Base-by-base conservation (phyloP, 2,888 invertebrate species). In the Xestobium rufovillosum region DNA sequence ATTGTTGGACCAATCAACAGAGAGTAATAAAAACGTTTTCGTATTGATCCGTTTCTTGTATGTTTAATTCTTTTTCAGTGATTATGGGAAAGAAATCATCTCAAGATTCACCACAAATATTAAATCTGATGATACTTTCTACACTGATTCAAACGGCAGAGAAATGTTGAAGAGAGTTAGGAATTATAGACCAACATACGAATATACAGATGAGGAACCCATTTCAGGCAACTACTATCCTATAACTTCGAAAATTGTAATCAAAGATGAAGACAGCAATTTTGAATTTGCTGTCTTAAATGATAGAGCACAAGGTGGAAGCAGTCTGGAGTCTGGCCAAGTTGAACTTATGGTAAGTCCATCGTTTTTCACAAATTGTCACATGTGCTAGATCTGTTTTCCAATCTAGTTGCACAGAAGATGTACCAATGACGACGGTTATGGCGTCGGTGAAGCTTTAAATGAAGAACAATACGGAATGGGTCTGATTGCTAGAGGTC, bases 381-480 rank as follows among this genome's bases (percentile, higher is more conserved):
- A n/a, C n/a, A n/a, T n/a, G n/a, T n/a, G n/a, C n/a, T n/a, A n/a
- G n/a, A 15, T 39, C 30, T 11, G 17, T 26, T 3, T 29, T n/a
- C 11, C 4, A 27, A 43, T 11, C 17, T 48, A 80, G 80, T 51
- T 90, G 2, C 95, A 96, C 56, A 75, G 96, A 36, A 71, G 95
- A 32, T 59, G 88, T 6, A 56, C 91, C 1, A 70, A 73, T 30
- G 96, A 97, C 51, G 96, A 95, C 57, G 82, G 80, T 0, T 88
- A 89, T 50, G 96, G 95, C 0, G 92, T 96, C 0, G 84, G 73
- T 0, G 94, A 97, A 64, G 78, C 91, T 0, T 62, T 97, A 1
- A 85, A 94, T 55, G 96, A 97, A 65, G 72, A 72, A 0, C 79
- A 74, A 0, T 77, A 66, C 34, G 79, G 76, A 0, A 53, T 60